A percentile compares a stretch with the other conserved stretches of the same genome.
These are phyloP conservation scores for Andricus grossulariae DNA, from an alignment of 1,140 invertebrate genomes.

Conservation along the genomic window DNA sequence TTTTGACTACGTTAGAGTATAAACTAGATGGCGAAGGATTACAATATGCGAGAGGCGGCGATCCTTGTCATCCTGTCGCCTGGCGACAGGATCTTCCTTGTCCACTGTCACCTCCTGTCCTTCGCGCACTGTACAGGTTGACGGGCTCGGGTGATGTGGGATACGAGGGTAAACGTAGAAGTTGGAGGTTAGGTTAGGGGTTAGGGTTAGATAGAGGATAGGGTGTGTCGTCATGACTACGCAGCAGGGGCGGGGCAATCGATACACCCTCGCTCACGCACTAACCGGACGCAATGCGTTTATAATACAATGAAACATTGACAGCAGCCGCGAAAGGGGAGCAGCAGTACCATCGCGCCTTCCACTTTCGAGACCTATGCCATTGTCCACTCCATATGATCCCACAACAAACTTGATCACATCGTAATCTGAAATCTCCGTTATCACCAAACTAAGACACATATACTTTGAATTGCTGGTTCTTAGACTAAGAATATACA, in stretches of 20 bases:
- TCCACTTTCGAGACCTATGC: conserved; percentile 59
- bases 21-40: conserved; percentile 12
- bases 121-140: conserved; percentile 29
- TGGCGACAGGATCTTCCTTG: conserved; percentile 37
- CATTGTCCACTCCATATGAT: neutral
- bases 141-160: conserved; percentile 38
- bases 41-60: conserved; percentile 8
- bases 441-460: too few relatives aligned
- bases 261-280: conserved; percentile 73
- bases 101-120: conserved; percentile 42
- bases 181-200: conserved; percentile 71
- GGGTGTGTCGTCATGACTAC: conserved; percentile 76
- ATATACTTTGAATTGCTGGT: too few relatives aligned
- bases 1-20: conserved; percentile 13
- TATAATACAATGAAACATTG: conserved; percentile 73
- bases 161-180: conserved; percentile 59
- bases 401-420: conserved; percentile 1
- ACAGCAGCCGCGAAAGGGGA: conserved; percentile 59
- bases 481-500: too few relatives aligned
- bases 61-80: neutral
- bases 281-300: conserved; percentile 69
- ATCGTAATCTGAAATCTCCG: neutral
- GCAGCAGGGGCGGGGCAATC: conserved; percentile 75
- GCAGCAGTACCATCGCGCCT: conserved; percentile 62
- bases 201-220: conserved; percentile 71